Evolutionary conservation across 2,888 invertebrate species (phyloP).

Genomic region (Campopleginae sp.): DNA sequence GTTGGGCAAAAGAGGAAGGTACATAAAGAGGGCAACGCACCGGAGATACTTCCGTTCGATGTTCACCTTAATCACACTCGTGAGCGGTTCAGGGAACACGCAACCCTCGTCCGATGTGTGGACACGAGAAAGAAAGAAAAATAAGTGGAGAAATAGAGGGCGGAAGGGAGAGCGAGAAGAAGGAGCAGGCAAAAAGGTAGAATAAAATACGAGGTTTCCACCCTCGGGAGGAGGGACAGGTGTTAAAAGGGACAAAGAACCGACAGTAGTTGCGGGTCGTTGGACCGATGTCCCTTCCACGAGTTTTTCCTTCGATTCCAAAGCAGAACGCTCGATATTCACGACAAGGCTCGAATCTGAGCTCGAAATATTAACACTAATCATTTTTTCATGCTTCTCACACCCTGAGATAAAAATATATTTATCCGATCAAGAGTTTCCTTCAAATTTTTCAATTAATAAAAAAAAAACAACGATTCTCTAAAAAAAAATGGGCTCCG

Average conservation of each 20-base stretch:
- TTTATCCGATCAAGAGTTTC: background rate
- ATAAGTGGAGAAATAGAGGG: conserved; percentile 15
- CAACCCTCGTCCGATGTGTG: conserved; percentile 57
- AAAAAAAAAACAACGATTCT: too few relatives aligned
- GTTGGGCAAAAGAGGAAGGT: conserved; percentile 17
- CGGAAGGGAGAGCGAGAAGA: conserved; percentile 3
- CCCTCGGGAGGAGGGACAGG: conserved; percentile 57
- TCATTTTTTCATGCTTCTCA: background rate
- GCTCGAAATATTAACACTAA: background rate
- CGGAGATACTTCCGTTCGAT: conserved; percentile 64
- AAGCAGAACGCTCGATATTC: conserved; percentile 32
- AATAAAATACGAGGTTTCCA: conserved; percentile 45
- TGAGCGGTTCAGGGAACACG: conserved; percentile 57
- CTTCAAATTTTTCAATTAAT: background rate
- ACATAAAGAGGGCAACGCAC: conserved; percentile 60
- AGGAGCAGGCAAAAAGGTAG: conserved; percentile 34
- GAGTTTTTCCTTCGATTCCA: conserved; percentile 29
- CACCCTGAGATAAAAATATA: background rate
- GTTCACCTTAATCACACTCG: conserved; percentile 57
- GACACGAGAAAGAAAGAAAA: conserved; percentile 20
- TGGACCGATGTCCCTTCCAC: conserved; percentile 51
- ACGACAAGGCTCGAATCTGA: background rate
- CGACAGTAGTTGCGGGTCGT: conserved; percentile 54
- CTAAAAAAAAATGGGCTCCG: too few relatives aligned
- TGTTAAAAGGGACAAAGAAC: conserved; percentile 63